Evolutionary conservation across 1,140 invertebrate genomes (phyloP).

Genomic region (Meloidogyne hapla): DNA sequence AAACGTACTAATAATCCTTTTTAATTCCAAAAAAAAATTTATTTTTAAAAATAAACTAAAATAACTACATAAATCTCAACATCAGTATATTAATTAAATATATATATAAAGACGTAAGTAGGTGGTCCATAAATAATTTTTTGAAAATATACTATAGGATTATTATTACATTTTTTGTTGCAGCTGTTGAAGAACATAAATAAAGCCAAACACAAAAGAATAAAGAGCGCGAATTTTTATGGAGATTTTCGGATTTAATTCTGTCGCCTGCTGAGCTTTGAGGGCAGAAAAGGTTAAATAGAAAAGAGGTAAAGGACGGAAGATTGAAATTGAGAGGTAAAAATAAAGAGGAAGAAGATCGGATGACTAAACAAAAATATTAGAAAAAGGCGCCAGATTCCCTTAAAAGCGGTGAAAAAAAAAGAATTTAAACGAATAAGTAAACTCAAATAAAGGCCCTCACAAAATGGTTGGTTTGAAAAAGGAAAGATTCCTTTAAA

Average conservation of each 20-base stretch:
- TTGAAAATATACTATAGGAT: not conserved
- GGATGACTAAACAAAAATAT: too few relatives aligned
- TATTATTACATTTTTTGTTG: not conserved
- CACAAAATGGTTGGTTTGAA: too few relatives aligned
- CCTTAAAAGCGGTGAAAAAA: too few relatives aligned
- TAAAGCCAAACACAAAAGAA: slow-evolving; percentile 12
- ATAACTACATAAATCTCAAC: too few relatives aligned
- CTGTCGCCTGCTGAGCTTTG: not conserved
- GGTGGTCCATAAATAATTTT: slow-evolving; percentile 5
- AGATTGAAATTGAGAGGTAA: slow-evolving; percentile 12
- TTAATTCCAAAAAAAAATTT: too few relatives aligned
- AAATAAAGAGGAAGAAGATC: not conserved
- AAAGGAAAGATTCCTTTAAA: too few relatives aligned
- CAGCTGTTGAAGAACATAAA: not conserved
- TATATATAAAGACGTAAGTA: not conserved
- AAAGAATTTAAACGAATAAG: too few relatives aligned
- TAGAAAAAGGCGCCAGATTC: too few relatives aligned
- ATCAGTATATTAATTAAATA: not conserved
- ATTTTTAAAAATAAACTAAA: too few relatives aligned
- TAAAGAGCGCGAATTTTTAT: not conserved
- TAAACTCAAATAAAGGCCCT: too few relatives aligned
- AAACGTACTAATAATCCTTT: too few relatives aligned
- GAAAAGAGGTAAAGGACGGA: slow-evolving; percentile 1
- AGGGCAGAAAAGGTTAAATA: not conserved
- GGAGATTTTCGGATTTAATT: not conserved